Evolutionary conservation across 2,113 vertebrate species (phyloP), one percentile per base, ranked within the genome.

Genomic region (Gavialis gangeticus): DNA sequence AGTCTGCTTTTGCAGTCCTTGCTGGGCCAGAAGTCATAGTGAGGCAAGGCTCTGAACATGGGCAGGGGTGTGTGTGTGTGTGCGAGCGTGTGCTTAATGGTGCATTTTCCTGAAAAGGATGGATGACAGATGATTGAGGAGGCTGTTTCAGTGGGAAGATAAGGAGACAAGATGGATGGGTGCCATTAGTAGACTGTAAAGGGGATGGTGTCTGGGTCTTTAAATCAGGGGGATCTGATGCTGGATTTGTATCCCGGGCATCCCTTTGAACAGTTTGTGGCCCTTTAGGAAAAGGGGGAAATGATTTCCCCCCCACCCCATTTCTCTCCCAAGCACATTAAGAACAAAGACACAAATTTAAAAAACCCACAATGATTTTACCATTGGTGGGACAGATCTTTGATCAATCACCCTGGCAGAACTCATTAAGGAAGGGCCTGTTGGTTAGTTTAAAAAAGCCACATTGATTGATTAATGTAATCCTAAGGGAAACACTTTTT

Each of bases 301-400:
- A 14, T 79, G 3, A 59, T 79, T 58, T 46, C 46, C 46, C 46
- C 6, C 46, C 46, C n/a, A n/a, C n/a, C 17, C 63, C 76, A 5
- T 59, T 93, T 83, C n/a, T 91, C 34, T 75, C 55, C 25, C 25
- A 46, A 57, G 4, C 56, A 84, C 64, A 24, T 88, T 79, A 34
- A 71, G 34, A 11, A 21, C 59, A 59, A 16, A 46, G 28, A 34
- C 59, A 60, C 12, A 10, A 2, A 0, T 27, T 57, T 12, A 0
- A 1, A 13, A 14, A 2, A 58, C 13, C 46, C 84, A 34, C 93
- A 94, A 28, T 25, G 69, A 71, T 63, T 56, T 79, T 17, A 7
- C 90, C 18, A 1, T 79, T 95, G 86, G 62, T 88, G 88, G 75
- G 91, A 75, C 69, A 64, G 57, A 84, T 92, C 6, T 56, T 64